Base-by-base conservation (phyloP, 1,140 invertebrate species). In the Asbolus verrucosus region DNA sequence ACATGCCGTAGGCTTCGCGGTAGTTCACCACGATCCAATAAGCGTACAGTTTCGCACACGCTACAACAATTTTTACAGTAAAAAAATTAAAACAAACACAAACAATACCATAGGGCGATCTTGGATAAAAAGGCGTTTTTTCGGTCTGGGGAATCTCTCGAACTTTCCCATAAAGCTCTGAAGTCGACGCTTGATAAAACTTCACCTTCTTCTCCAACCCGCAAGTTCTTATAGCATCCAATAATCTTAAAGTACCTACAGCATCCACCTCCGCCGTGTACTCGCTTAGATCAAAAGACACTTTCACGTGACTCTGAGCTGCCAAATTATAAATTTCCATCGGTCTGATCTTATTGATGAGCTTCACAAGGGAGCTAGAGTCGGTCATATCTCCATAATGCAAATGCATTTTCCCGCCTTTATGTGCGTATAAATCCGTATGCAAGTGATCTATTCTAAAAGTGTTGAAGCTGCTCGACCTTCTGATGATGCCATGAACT, bases 371-470 rank as follows among this genome's bases (percentile, higher is more conserved):
- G 82, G 96, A 98, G 72, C 95, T 96, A 27, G 95, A 97, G 82
- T 99, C 98, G 0, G 97, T 99, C 88, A 99, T 91, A 79, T 99
- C 98, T 21, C 98, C 98, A 85, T 99, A 99, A 82, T 99, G 98
- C 1, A 99, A 85, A 75, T 95, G 92, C 92, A 99, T 97, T 75
- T 86, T 87, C 0, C 92, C 94, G 39, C 90, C 88, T 59, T 88
- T 88, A 82, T 98, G 96, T 41, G 91, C 89, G 43, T 90, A 88
- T 0, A 92, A 92, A 83, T 99, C 91, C 1, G 89, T 91, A 84
- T 99, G 99, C 38, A 99, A 84, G 86, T 99, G 98, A 76, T 98
- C 91, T 71, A 99, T 99, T 72, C 98, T 86, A 2, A 88, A 88
- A 0, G 98, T 99, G 81, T 99, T 99, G 79, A 99, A 99, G 0